Evolutionary conservation across 2,888 invertebrate species (phyloP).

Genomic region (Thera obeliscata): DNA sequence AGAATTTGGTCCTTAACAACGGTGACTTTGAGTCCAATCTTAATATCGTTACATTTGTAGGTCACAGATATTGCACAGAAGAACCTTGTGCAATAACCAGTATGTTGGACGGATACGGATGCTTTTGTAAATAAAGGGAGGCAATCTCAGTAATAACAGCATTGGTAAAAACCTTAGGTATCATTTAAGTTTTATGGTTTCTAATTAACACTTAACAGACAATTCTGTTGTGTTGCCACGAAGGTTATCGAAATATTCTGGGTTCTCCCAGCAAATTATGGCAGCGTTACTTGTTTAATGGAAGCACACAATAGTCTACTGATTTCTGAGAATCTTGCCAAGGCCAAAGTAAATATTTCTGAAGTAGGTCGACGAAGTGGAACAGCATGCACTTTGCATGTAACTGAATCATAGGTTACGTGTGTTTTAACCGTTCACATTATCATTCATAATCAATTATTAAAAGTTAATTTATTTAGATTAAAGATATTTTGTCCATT

Average conservation of each 20-base stretch:
- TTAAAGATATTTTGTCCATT: no score
- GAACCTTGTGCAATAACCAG: slow-evolving; percentile 69
- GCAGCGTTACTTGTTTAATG: slow-evolving; percentile 35
- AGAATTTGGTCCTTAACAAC: slow-evolving; percentile 63
- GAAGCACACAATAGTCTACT: slow-evolving; percentile 47
- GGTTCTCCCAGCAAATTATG: slow-evolving; percentile 29
- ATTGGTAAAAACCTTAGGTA: slow-evolving; percentile 8
- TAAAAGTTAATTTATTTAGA: not conserved
- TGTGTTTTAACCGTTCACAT: slow-evolving; percentile 21
- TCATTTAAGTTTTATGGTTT: slow-evolving; percentile 17
- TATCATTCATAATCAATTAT: slow-evolving; percentile 23
- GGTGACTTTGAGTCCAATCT: slow-evolving; percentile 58
- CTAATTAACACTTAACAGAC: slow-evolving; percentile 13
- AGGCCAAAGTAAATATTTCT: slow-evolving; percentile 63
- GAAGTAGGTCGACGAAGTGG: slow-evolving; percentile 65
- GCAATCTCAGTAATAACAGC: slow-evolving; percentile 19
- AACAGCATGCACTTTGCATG: slow-evolving; percentile 52
- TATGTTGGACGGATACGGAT: slow-evolving; percentile 59
- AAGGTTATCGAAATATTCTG: slow-evolving; percentile 25
- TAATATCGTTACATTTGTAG: slow-evolving; percentile 63
- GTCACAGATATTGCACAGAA: slow-evolving; percentile 70
- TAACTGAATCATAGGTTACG: slow-evolving; percentile 55
- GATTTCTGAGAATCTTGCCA: slow-evolving; percentile 60
- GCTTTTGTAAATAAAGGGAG: slow-evolving; percentile 45
- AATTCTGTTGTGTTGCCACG: slow-evolving; percentile 14